These are phyloP conservation scores for Heliornis fulica DNA, from an alignment of 2,113 vertebrate genomes.

Conservation along the genomic window DNA sequence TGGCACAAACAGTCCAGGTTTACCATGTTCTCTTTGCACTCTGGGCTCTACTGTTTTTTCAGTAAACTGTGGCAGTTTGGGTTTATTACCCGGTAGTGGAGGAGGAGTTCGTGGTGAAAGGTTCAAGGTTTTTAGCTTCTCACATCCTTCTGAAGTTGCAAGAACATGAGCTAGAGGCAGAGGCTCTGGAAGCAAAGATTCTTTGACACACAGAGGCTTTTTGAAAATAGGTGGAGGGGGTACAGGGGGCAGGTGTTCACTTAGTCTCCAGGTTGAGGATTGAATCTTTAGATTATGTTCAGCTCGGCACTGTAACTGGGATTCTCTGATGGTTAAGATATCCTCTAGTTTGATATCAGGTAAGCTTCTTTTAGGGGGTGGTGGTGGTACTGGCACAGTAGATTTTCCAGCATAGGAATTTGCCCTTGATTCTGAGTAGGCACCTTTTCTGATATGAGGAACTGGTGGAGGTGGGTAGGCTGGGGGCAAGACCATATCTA, in stretches of 20 bases:
- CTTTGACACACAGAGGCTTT: constrained; percentile 31
- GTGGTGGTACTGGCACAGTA: constrained; percentile 35
- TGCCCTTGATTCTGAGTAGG: constrained; percentile 10
- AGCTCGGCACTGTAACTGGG: background rate
- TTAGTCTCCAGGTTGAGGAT: background rate
- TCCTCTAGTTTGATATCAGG: constrained; percentile 39
- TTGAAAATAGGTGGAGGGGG: constrained; percentile 30
- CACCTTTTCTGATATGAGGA: constrained; percentile 67
- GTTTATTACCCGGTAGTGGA: constrained; percentile 66
- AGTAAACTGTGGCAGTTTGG: background rate
- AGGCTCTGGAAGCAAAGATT: constrained; percentile 10
- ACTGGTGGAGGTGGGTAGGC: constrained; percentile 89
- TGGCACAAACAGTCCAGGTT: constrained; percentile 54
- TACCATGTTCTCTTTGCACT: background rate
- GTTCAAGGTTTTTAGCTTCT: constrained; percentile 69
- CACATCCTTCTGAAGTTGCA: constrained; percentile 42
- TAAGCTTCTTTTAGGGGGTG: constrained; percentile 68
- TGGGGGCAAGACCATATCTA: constrained; percentile 80
- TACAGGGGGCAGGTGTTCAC: background rate
- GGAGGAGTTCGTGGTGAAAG: constrained; percentile 57
- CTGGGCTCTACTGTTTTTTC: constrained; percentile 47
- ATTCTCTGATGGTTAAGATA: constrained; percentile 4
- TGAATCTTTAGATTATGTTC: constrained; percentile 20
- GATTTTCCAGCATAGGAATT: constrained; percentile 64
- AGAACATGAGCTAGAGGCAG: background rate